phyloP scores from a whole-genome alignment of 2,888 invertebrate species.

The Pecten maximus region DNA sequence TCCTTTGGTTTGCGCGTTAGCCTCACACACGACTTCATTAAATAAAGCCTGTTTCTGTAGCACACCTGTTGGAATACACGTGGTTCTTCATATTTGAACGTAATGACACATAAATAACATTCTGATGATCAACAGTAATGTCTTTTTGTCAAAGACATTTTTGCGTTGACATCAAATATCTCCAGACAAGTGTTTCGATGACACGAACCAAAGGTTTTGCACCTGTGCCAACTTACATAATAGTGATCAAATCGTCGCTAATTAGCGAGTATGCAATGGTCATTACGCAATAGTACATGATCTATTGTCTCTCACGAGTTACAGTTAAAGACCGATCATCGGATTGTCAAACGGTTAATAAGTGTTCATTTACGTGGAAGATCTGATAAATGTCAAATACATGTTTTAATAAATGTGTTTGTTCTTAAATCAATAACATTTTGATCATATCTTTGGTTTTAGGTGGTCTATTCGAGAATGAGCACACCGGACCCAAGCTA shows the following conservation, averaged over 20 bases:
- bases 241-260: not conserved
- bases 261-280: not conserved
- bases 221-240: not conserved
- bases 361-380: not conserved
- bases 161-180: not conserved
- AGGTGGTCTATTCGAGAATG: constrained; percentile 7
- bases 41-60: too few species aligned
- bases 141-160: not conserved
- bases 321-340: not conserved
- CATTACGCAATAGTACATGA: not conserved
- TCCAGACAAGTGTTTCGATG: not conserved
- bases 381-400: not conserved
- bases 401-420: not conserved
- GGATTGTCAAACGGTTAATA: not conserved
- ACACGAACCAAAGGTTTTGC: not conserved
- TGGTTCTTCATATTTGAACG: not conserved
- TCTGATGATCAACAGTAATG: not conserved
- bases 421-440: not conserved
- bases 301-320: not conserved
- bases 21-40: too few species aligned
- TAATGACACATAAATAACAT: not conserved
- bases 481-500: constrained; percentile 33
- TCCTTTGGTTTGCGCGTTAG: too few species aligned
- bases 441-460: not conserved
- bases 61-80: not conserved